Base-by-base conservation (phyloP, 2,797 vertebrate genomes). In the Enoplosus armatus region DNA sequence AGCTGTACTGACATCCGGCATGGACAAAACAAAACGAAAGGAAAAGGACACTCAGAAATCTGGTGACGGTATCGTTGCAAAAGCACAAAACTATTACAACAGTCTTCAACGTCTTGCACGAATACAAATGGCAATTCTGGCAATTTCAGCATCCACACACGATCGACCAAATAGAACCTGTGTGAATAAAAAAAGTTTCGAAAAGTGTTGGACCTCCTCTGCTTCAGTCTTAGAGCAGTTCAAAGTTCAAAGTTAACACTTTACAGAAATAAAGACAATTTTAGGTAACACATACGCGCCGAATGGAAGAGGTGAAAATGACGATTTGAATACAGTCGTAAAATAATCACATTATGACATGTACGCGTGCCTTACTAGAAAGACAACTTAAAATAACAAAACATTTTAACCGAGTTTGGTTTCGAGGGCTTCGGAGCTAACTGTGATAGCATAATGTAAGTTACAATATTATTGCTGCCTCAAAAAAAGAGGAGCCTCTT, bases 271-370 rank as follows among this genome's bases (percentile, higher is more conserved):
- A 2, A 9, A 48, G 2, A 7, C 2, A 15, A 31, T 15, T 29
- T 43, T 8, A 10, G 12, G 2, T 22, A n/a, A 24, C 4, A 58
- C 15, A 7, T n/a, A 1, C 1, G 24, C 16, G 54, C 84, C 80
- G 81, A 85, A 78, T 53, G 0, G 0, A 63, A 59, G 9, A 0
- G 3, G 18, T 5, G 0, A 10, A 4, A 37, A 0, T 31, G 7
- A 51, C 22, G 0, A 39, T 2, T 0, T 4, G 2, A 37, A 16
- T n/a, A 0, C 1, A 50, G 16, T 8, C 6, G 26, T 9, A 2
- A 39, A 12, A 1, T 2, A 0, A 12, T 72, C 0, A 2, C 4
- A 31, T 24, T 4, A 3, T 2, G 5, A 3, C 3, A 11, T 0
- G 0, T n/a, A 1, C 37, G 10, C 27, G 3, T 6, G 20, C 22